Evolutionary conservation across 2,113 vertebrate genomes (phyloP).

Genomic region (Genyomyrus donnyi): DNA sequence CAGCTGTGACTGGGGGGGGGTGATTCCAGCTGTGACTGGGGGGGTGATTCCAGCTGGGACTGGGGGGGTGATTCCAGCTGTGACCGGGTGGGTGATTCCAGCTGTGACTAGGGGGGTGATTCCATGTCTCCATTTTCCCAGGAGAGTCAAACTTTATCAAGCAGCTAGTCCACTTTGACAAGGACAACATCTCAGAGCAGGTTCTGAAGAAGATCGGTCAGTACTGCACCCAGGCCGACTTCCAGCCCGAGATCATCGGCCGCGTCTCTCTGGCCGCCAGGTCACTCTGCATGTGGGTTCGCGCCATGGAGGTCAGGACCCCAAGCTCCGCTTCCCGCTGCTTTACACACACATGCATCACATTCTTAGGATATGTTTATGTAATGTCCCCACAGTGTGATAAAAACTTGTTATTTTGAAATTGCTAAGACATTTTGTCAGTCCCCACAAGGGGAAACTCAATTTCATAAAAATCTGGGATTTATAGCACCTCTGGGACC

Average conservation of each 20-base stretch:
- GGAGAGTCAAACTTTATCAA: constrained; percentile 83
- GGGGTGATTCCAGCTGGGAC: not conserved
- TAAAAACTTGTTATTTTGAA: not conserved
- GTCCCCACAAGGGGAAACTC: not conserved
- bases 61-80: too few relatives aligned
- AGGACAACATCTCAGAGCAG: constrained; percentile 78
- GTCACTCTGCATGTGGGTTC: constrained; percentile 88
- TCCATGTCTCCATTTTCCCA: constrained; percentile 37
- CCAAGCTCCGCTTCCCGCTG: not conserved
- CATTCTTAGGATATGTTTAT: not conserved
- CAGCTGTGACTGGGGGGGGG: not conserved
- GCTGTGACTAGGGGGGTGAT: not conserved
- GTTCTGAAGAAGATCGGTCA: constrained; percentile 73
- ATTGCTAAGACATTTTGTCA: not conserved
- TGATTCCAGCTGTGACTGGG: not conserved
- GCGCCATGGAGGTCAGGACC: constrained; percentile 76
- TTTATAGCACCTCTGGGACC: not conserved
- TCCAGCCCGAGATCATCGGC: constrained; percentile 77
- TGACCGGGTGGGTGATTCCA: too few relatives aligned
- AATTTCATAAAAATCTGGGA: not conserved
- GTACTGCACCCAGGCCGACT: constrained; percentile 73
- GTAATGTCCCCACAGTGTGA: not conserved
- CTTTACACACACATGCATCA: not conserved
- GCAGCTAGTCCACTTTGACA: constrained; percentile 77
- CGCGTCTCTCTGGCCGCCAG: constrained; percentile 77